Base-by-base conservation (phyloP, 2,113 vertebrate species). In the Hemibates koningsi region DNA sequence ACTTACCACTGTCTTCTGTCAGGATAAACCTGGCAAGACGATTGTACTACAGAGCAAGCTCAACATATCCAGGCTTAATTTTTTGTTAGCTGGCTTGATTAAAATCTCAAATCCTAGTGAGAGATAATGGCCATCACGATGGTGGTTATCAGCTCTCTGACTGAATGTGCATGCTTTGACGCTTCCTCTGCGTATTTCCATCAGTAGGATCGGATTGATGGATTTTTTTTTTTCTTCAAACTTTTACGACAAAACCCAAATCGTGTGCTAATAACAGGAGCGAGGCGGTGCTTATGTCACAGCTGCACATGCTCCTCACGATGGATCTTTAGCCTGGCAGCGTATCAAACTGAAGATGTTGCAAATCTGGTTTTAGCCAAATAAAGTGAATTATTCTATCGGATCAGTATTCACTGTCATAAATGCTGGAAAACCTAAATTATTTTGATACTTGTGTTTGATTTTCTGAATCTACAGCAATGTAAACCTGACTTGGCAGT, bases 321-420 rank as follows among this genome's bases (percentile, higher is more conserved):
- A 71, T 41, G n/a, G 36, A 17, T 0, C 41, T 45, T 45, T 43
- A 73, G 41, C 68, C 68, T 45, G 21, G 0, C 38, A 11, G 41
- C 0, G 13, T 0, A 45, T 76, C 0, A 17, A 17, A 48, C 41
- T 76, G 41, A 48, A 16, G 14, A 14, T 43, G 38, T 13, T 68
- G 6, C 34, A 41, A 68, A 68, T 73, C 68, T 73, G 41, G n/a
- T 45, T 43, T 17, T 45, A 45, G 21, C 21, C 7, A 1, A 45
- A 76, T 76, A 17, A 76, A 76, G 24, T 45, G 21, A 27, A 17
- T 24, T 43, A 43, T 48, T 29, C 41, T 48, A 29, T 73, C 1
- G 0, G 16, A 45, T 10, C 1, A 0, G 38, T 27, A 6, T 17
- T 73, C 38, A 73, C 38, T 45, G 68, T 27, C 21, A 27, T 27